These are phyloP conservation scores for Laothoe populi DNA, from an alignment of 2,888 invertebrate species.

Conservation along the genomic window DNA sequence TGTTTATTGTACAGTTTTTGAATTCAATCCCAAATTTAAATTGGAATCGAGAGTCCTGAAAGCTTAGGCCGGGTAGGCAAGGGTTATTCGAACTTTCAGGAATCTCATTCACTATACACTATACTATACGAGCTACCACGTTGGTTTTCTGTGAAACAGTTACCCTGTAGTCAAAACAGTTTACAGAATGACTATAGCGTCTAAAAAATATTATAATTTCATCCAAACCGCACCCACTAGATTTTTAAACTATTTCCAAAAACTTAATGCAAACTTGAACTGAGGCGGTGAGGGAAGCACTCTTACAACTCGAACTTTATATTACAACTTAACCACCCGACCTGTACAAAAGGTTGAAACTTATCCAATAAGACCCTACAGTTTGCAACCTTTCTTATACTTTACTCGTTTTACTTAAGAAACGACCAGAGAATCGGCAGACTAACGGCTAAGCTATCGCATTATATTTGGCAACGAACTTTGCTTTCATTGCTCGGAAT, in stretches of 20 bases:
- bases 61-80: too few species aligned
- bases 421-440: slow-evolving; percentile 44
- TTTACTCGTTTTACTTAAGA: slow-evolving; percentile 52
- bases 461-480: slow-evolving; percentile 22
- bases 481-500: slow-evolving; percentile 11
- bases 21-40: too few species aligned
- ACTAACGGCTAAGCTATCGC: slow-evolving; percentile 10
- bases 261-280: slow-evolving; percentile 40
- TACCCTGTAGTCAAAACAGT: too few species aligned
- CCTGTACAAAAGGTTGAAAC: slow-evolving; percentile 67
- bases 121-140: too few species aligned
- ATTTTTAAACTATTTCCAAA: slow-evolving; percentile 30
- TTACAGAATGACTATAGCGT: neutral
- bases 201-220: neutral
- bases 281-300: slow-evolving; percentile 48
- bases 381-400: slow-evolving; percentile 50
- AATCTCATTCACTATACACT: too few species aligned
- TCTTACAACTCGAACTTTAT: slow-evolving; percentile 68
- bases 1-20: too few species aligned
- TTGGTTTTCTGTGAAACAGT: too few species aligned
- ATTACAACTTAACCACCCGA: slow-evolving; percentile 70
- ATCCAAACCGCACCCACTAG: slow-evolving; percentile 29
- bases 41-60: too few species aligned
- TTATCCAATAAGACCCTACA: slow-evolving; percentile 74
- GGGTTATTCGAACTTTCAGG: too few species aligned